Evolutionary conservation across 2,113 vertebrate species (phyloP).

Genomic region (Neolamprologus brichardi): DNA sequence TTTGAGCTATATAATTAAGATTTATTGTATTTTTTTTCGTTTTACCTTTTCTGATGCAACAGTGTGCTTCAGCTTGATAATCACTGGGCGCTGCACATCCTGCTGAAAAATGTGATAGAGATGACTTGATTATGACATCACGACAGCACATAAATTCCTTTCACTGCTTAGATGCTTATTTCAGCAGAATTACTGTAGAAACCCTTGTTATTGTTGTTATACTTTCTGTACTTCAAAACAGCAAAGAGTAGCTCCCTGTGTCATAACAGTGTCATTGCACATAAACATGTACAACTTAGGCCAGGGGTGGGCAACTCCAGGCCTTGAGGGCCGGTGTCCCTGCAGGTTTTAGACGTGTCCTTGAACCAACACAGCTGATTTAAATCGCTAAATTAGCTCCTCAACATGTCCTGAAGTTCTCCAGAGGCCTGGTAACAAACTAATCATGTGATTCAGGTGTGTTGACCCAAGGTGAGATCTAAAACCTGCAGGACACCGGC

Average conservation of each 20-base stretch:
- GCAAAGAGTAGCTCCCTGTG: background rate
- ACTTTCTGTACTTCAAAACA: background rate
- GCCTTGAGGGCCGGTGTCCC: background rate
- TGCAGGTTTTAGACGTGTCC: background rate
- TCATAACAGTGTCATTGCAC: background rate
- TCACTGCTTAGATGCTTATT: background rate
- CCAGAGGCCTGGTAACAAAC: background rate
- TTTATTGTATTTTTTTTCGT: background rate
- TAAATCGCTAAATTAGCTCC: background rate
- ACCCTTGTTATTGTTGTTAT: background rate
- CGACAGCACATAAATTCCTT: background rate
- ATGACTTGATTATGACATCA: background rate
- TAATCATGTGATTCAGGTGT: background rate
- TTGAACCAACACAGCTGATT: background rate
- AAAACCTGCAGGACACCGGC: background rate
- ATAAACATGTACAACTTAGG: background rate
- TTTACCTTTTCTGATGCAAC: background rate
- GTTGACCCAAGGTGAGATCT: background rate
- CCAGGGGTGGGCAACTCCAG: background rate
- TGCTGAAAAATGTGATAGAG: background rate
- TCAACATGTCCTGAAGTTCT: background rate
- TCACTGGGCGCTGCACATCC: background rate
- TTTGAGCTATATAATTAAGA: background rate
- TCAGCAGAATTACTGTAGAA: background rate
- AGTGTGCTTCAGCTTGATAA: background rate